These are phyloP conservation scores for Drosophila antonietae DNA, from an alignment of 2,888 invertebrate genomes.

Conservation along the genomic window DNA sequence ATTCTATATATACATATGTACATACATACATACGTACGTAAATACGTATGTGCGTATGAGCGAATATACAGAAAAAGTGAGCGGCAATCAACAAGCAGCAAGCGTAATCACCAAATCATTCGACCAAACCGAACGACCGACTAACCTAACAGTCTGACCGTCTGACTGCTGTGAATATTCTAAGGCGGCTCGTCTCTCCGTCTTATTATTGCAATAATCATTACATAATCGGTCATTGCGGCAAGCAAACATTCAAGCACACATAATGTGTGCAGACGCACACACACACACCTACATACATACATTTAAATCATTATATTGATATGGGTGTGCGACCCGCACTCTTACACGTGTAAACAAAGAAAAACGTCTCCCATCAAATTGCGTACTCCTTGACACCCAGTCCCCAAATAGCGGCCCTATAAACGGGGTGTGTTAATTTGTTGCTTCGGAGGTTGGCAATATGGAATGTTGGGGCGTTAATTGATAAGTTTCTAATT, in stretches of 20 bases:
- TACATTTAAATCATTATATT: conserved; percentile 18
- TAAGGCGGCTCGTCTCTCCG: conserved; percentile 33
- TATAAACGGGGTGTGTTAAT: conserved; percentile 33
- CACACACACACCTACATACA: background rate
- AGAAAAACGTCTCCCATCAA: conserved; percentile 32
- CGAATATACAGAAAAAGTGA: conserved; percentile 39
- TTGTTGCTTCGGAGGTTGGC: conserved; percentile 9
- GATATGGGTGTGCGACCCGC: conserved; percentile 20
- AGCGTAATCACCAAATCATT: conserved; percentile 52
- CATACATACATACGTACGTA: background rate
- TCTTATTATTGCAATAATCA: conserved; percentile 60
- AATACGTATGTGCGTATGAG: conserved; percentile 3
- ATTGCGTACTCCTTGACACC: conserved; percentile 27
- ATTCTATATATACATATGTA: background rate
- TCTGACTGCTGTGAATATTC: conserved; percentile 42
- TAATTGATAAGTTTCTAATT: conserved; percentile 17
- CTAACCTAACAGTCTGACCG: conserved; percentile 1
- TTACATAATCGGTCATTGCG: conserved; percentile 71
- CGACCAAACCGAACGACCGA: conserved; percentile 33
- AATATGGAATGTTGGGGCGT: conserved; percentile 7
- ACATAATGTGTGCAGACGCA: background rate
- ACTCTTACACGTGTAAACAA: conserved; percentile 30
- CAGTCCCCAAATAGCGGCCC: conserved; percentile 8
- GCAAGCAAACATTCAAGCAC: conserved; percentile 16
- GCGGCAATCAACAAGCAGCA: conserved; percentile 36